Evolutionary conservation across 2,888 invertebrate species (phyloP).

Genomic region (Sclerodermus sp.): DNA sequence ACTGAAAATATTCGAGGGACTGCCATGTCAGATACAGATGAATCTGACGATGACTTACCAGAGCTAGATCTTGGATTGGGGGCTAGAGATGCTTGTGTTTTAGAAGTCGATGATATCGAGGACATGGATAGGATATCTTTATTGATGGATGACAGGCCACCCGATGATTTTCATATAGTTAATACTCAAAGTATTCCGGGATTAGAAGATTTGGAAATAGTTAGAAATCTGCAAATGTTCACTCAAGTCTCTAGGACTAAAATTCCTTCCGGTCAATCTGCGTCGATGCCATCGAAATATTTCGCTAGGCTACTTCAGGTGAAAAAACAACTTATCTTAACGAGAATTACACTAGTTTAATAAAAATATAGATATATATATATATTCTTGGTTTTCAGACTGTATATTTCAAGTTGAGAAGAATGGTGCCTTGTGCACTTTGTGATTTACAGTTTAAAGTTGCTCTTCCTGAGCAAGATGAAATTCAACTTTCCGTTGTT

Average conservation of each 20-base stretch:
- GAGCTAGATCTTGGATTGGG: slow-evolving; percentile 72
- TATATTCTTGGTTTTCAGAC: slow-evolving; percentile 53
- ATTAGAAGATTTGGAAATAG: slow-evolving; percentile 67
- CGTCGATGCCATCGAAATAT: slow-evolving; percentile 60
- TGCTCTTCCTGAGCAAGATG: slow-evolving; percentile 84
- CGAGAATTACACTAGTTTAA: neutral
- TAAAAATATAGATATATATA: no score
- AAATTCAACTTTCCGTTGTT: slow-evolving; percentile 69
- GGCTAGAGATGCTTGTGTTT: slow-evolving; percentile 78
- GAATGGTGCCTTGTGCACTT: slow-evolving; percentile 85
- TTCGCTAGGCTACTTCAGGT: slow-evolving; percentile 63
- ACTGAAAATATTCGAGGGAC: slow-evolving; percentile 51
- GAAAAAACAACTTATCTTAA: slow-evolving; percentile 13
- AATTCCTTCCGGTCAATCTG: slow-evolving; percentile 59
- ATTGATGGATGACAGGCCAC: slow-evolving; percentile 73
- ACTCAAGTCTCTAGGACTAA: slow-evolving; percentile 69
- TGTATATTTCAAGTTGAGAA: slow-evolving; percentile 85
- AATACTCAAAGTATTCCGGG: slow-evolving; percentile 79
- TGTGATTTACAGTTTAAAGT: slow-evolving; percentile 80
- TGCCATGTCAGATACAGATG: slow-evolving; percentile 66
- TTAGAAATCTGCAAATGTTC: slow-evolving; percentile 79
- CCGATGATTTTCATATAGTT: slow-evolving; percentile 77
- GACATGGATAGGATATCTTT: slow-evolving; percentile 76
- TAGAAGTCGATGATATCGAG: slow-evolving; percentile 83
- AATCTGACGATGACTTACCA: slow-evolving; percentile 68